phyloP scores from a whole-genome alignment of 2,113 vertebrate genomes.

The Pteruthius melanotis region DNA sequence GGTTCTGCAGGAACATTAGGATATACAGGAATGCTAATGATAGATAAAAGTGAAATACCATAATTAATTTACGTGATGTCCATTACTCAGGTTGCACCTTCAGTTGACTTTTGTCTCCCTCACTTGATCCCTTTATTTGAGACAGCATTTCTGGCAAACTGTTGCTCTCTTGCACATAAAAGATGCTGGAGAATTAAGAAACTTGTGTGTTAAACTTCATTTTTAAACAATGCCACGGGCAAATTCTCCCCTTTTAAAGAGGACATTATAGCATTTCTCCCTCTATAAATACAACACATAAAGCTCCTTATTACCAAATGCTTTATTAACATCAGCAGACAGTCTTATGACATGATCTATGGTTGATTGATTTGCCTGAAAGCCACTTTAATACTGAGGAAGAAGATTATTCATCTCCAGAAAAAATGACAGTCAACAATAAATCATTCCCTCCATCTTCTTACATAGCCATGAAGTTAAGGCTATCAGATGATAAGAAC shows the following conservation, averaged over 20 bases:
- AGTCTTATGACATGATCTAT: slow-evolving; percentile 70
- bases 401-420: slow-evolving; percentile 72
- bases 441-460: slow-evolving; percentile 71
- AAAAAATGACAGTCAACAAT: slow-evolving; percentile 73
- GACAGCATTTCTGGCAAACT: background rate
- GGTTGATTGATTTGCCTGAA: slow-evolving; percentile 74
- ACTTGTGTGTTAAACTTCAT: background rate
- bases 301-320: slow-evolving; percentile 71
- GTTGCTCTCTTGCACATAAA: background rate
- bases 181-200: background rate
- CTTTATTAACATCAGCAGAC: slow-evolving; percentile 74
- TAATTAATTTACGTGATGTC: background rate
- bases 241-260: slow-evolving; percentile 22
- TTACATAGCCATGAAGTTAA: slow-evolving; percentile 66
- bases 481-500: slow-evolving; percentile 60
- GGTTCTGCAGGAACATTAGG: background rate
- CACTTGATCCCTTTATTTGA: background rate
- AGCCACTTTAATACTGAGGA: slow-evolving; percentile 73
- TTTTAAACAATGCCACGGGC: slow-evolving; percentile 1
- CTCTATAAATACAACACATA: slow-evolving; percentile 69
- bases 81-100: background rate
- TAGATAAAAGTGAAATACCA: background rate
- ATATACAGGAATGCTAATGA: background rate
- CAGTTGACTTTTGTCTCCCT: background rate
- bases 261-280: slow-evolving; percentile 30